Base-by-base conservation (phyloP, 2,113 vertebrate species). In the Puntigrus tetrazona region DNA sequence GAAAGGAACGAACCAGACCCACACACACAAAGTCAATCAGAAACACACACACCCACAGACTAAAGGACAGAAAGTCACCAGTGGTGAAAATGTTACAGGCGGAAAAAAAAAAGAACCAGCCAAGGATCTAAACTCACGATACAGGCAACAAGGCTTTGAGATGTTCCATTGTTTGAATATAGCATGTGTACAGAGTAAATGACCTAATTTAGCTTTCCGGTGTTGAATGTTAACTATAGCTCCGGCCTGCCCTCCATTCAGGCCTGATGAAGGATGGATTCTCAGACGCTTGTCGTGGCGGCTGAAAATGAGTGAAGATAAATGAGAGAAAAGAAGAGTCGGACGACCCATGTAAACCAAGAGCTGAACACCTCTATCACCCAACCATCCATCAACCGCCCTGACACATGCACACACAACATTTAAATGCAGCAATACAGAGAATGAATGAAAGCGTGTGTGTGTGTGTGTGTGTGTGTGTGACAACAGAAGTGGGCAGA, bases 291-390 rank as follows among this genome's bases (percentile, higher is more conserved):
- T 93, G 93, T 94, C 92, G 92, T 91, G 91, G 91, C 90, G 87
- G 89, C 89, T 93, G 90, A 89, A 84, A 93, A 94, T 92, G 92
- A 94, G 93, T 90, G 92, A 94, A 95, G 92, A 94, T 93, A 92
- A 94, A 94, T 93, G 91, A 90, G 85, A 86, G 90, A 93, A 92
- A 82, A 84, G 92, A 92, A 88, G 87, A 92, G 91, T 92, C 88
- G 90, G 91, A 92, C 88, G 52, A 88, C 47, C 86, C 69, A 13
- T 82, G 85, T 47, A 52, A 69, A 80, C 84, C 89, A 86, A 91
- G 75, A 82, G 57, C 38, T 1, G 25, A 86, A 63, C 72, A 82
- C 70, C 34, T 55, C 78, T 55, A 83, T 89, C 90, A 89, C 72
- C 87, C 87, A 87, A 89, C 90, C 88, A 90, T 90, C 65, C 65